These are phyloP conservation scores for Mycalesis mineus DNA, from an alignment of 2,888 invertebrate genomes.

Conservation along the genomic window DNA sequence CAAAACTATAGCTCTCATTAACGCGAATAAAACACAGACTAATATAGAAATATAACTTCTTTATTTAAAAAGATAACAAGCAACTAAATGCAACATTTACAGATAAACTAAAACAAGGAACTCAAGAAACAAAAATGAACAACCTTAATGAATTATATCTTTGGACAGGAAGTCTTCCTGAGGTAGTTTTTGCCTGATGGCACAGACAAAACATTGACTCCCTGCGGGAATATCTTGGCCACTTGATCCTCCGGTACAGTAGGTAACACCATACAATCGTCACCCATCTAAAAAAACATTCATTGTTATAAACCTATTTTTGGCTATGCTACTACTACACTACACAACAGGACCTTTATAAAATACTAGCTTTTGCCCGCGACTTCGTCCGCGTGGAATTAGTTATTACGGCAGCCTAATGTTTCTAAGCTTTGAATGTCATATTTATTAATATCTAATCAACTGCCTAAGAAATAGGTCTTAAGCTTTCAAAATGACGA, in stretches of 20 bases:
- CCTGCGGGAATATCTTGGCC: slow-evolving; percentile 83
- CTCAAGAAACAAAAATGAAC: background rate
- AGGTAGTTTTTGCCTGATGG: slow-evolving; percentile 93
- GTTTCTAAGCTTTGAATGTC: no score
- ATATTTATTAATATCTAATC: no score
- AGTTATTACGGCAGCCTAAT: no score
- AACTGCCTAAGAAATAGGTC: no score
- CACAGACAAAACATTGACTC: slow-evolving; percentile 81
- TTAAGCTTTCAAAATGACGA: no score
- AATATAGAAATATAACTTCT: background rate
- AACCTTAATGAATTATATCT: slow-evolving; percentile 32
- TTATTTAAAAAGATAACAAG: slow-evolving; percentile 10
- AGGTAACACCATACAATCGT: slow-evolving; percentile 94
- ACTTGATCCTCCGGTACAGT: slow-evolving; percentile 84
- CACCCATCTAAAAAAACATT: slow-evolving; percentile 80
- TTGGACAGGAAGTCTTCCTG: slow-evolving; percentile 82
- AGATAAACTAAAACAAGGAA: background rate
- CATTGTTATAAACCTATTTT: no score
- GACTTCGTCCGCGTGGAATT: no score
- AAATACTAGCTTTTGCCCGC: no score
- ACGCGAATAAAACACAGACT: background rate
- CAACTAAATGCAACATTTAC: background rate
- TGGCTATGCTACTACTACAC: no score
- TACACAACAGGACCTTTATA: no score
- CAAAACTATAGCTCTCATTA: no score